Evolutionary conservation across 2,113 vertebrate genomes (phyloP).

Genomic region (Coptodon bakossiorum): DNA sequence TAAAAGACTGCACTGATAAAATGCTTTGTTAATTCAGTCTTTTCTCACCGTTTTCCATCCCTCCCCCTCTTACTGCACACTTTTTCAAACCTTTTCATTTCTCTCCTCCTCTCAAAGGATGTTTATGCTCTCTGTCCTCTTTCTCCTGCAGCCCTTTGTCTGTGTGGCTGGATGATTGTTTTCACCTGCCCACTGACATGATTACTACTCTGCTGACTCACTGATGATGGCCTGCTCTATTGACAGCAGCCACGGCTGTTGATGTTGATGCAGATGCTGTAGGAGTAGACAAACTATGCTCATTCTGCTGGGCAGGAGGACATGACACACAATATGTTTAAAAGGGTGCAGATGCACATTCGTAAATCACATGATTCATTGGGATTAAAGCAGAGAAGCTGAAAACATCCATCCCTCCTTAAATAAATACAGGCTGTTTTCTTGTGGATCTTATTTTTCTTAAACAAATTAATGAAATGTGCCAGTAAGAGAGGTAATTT

Average conservation of each 20-base stretch:
- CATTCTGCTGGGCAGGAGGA: neutral
- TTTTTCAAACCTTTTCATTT: slow-evolving; percentile 19
- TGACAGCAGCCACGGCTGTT: slow-evolving; percentile 4
- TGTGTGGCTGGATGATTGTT: slow-evolving; percentile 11
- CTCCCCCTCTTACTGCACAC: neutral
- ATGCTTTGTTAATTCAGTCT: neutral
- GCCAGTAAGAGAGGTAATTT: neutral
- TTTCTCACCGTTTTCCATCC: neutral
- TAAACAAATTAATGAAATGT: neutral
- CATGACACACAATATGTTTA: neutral
- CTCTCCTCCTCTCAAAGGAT: neutral
- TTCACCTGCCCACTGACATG: slow-evolving; percentile 43
- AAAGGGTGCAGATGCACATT: neutral
- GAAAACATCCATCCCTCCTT: neutral
- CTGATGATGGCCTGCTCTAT: slow-evolving; percentile 16
- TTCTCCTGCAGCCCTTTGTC: slow-evolving; percentile 17
- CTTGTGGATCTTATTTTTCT: neutral
- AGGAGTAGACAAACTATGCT: neutral
- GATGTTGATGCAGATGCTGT: slow-evolving; percentile 16
- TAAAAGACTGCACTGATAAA: neutral
- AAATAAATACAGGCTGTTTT: neutral
- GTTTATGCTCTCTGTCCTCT: slow-evolving; percentile 5
- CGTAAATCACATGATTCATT: neutral
- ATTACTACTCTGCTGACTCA: slow-evolving; percentile 44
- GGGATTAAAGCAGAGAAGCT: neutral